Base-by-base conservation (phyloP, 2,888 invertebrate genomes). In the Atrina japonica region DNA sequence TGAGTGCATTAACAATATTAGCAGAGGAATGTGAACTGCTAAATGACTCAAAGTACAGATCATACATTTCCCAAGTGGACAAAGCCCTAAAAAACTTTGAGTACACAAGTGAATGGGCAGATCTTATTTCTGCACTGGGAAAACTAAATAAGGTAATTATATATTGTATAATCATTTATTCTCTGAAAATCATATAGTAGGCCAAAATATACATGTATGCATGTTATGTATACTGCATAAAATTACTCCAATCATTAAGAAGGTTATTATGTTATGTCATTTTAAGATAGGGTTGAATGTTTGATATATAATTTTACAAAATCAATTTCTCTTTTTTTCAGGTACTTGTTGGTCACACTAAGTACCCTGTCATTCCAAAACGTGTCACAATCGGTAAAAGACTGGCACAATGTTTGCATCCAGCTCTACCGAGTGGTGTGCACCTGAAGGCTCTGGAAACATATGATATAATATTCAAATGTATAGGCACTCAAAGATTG, bases 31-130 rank as follows among this genome's bases (percentile, higher is more conserved):
- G 94, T 89, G 95, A 95, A 88, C 92, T 95, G 49, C 94, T 95
- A 92, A 94, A 94, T 82, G 95, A 96, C 91, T 93, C 95, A 23
- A 96, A 96, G 90, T 96, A 95, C 91, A 93, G 95, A 82, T 93
- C 94, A 0, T 90, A 90, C 78, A 88, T 88, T 58, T 86, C 85
- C 18, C 88, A 89, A 71, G 75, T 97, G 64, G 97, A 97, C 89
- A 96, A 96, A 90, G 96, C 96, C 18, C 91, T 97, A 75, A 96
- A 95, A 88, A 95, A 94, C 90, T 97, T 97, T 91, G 97, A 97
- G 87, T 95, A 95, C 88, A 96, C 96, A n/a, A 95, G 95, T 83
- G 97, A 97, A 93, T 97, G 97, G 97, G 96, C 97, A 66, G 97
- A 97, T 91, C 92, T 97, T 61, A 97, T 97, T 85, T 95, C 96